These are phyloP conservation scores for Andrena marginata DNA, from an alignment of 2,888 invertebrate genomes.

Conservation along the genomic window DNA sequence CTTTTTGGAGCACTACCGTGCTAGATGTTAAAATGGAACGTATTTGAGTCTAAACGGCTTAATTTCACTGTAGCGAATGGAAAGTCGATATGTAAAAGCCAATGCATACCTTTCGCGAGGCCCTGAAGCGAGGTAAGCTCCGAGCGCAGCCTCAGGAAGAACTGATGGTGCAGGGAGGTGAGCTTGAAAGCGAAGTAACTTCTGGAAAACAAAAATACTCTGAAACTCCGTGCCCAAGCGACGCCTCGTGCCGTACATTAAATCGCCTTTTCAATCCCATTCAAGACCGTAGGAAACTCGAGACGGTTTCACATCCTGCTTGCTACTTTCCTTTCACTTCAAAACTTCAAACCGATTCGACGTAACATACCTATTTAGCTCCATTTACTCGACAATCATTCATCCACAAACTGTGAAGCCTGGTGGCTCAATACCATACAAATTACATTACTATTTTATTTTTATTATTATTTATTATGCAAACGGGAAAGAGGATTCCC, in stretches of 20 bases:
- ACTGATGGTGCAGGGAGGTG: conserved; percentile 92
- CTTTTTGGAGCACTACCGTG: too few relatives aligned
- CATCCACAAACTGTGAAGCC: neutral
- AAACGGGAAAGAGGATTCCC: neutral
- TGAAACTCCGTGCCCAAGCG: conserved; percentile 13
- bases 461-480: neutral
- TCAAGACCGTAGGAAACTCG: conserved; percentile 7
- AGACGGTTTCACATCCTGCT: neutral
- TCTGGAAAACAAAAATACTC: conserved; percentile 83
- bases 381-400: neutral
- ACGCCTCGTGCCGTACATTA: neutral
- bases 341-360: neutral
- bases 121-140: conserved; percentile 88
- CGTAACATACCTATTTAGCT: neutral
- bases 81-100: neutral
- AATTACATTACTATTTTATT: too few relatives aligned
- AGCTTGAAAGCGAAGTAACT: conserved; percentile 92
- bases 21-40: too few relatives aligned
- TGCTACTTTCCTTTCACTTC: neutral
- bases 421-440: too few relatives aligned
- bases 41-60: too few relatives aligned
- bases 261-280: conserved; percentile 10
- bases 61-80: too few relatives aligned
- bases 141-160: conserved; percentile 90
- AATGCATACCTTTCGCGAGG: conserved; percentile 81